A percentile compares a stretch with the other conserved stretches of the same genome.
phyloP scores from a whole-genome alignment of 2,113 vertebrate genomes.

The Nyctereutes procyonoides region DNA sequence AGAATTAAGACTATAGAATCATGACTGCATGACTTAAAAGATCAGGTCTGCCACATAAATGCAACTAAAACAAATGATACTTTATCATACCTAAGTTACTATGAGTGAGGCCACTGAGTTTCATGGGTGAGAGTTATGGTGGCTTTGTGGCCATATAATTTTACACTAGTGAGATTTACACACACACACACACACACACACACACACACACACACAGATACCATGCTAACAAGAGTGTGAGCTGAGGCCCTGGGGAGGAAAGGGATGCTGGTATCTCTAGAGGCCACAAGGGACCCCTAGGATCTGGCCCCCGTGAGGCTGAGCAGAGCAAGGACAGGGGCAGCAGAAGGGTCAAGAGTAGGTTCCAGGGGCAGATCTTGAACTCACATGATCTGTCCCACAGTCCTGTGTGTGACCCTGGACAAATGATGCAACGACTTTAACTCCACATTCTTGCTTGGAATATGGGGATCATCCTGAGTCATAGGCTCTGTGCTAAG shows the following conservation, averaged over 20 bases:
- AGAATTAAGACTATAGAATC: neutral
- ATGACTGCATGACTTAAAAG: neutral
- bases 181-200: too few species aligned
- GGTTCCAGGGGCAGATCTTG: neutral
- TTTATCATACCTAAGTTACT: neutral
- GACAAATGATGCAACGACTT: rapidly evolving
- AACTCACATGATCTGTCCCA: neutral
- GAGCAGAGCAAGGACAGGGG: neutral
- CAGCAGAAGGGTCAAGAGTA: neutral
- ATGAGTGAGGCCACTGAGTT: neutral
- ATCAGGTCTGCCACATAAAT: neutral
- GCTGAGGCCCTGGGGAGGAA: neutral
- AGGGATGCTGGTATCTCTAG: neutral
- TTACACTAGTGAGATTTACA: too few species aligned
- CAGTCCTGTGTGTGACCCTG: rapidly evolving
- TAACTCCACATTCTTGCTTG: neutral
- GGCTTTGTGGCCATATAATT: rapidly evolving
- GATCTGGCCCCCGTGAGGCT: rapidly evolving
- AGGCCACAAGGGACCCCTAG: rapidly evolving
- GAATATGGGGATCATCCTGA: rapidly evolving
- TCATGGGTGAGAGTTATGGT: neutral
- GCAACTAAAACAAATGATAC: rapidly evolving
- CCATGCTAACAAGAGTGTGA: rapidly evolving
- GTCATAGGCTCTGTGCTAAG: neutral
- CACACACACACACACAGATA: too few species aligned